Evolutionary conservation across 2,797 vertebrate species (phyloP), one percentile per base, ranked within the genome.

Genomic region (Acanthopagrus latus): DNA sequence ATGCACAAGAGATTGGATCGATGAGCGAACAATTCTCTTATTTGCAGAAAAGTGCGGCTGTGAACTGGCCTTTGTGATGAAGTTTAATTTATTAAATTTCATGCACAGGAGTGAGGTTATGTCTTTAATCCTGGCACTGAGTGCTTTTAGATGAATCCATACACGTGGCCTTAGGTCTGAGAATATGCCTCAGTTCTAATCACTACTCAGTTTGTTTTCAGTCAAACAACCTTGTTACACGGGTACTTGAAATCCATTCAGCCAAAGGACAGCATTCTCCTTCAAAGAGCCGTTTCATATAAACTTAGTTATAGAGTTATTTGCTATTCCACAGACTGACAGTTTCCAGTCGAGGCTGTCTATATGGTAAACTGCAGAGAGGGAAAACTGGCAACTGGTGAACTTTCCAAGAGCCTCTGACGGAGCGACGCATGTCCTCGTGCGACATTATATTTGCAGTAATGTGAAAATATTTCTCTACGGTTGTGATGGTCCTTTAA

Each of bases 1-100:
- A 92, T 73, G 87, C 78, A 84, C 80, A 77, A 66, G 43, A 78
- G 85, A 88, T 87, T 92, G 76, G 76, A 91, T 89, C 56, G 81
- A 76, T 80, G 71, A 83, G 83, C 82, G 74, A 62, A 78, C 89
- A 78, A 74, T 81, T 79, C 73, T 65, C 82, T 83, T 76, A 88
- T 86, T 83, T 81, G 71, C 55, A 33, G 27, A 73, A 82, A 82
- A 72, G 18, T 43, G 56, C 2, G 7, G 64, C 29, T 54, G 56
- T 74, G 66, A 85, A 78, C 23, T 71, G 78, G 74, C 66, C 87
- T 85, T 85, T 86, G 84, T 82, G 74, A 76, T 80, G 18, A 83
- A 83, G 82, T 71, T 43, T 58, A 71, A 85, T 83, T 47, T 73
- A 91, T 68, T 56, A 76, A 82, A 84, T 90, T 86, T 44, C 46